Conservation (phyloP, 2,797 vertebrate species). For the Muraenolepis orangiensis region DNA sequence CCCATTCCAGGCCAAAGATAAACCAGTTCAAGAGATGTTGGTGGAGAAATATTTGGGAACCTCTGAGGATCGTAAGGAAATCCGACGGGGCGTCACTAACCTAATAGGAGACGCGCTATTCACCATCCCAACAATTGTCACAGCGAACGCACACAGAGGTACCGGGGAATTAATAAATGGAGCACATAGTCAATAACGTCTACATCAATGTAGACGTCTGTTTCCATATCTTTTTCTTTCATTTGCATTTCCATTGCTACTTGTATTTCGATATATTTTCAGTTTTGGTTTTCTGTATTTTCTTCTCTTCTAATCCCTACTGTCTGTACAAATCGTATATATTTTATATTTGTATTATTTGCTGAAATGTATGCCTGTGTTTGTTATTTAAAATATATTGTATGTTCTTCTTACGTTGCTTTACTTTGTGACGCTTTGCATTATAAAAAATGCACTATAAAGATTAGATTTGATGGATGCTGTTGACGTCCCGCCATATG, state of each 20-base stretch:
- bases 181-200: not conserved
- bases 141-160: conserved; percentile 81
- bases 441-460: no score
- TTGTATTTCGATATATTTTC: no score
- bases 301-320: not conserved
- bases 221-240: no score
- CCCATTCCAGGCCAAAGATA: conserved; percentile 47
- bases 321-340: not conserved
- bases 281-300: not conserved
- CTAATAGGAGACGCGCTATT: conserved; percentile 71
- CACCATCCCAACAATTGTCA: conserved; percentile 61
- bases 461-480: no score
- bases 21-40: conserved; percentile 37
- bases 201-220: not conserved
- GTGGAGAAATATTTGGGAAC: conserved; percentile 70
- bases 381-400: not conserved
- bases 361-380: no score
- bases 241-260: no score
- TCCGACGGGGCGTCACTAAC: conserved; percentile 70
- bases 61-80: conserved; percentile 56
- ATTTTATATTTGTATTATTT: no score
- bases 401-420: no score
- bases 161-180: conserved; percentile 2
- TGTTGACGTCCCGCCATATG: not conserved
- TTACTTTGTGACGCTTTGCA: no score